Evolutionary conservation across 2,888 invertebrate genomes (phyloP).

Genomic region (Cacoxenus indagator): DNA sequence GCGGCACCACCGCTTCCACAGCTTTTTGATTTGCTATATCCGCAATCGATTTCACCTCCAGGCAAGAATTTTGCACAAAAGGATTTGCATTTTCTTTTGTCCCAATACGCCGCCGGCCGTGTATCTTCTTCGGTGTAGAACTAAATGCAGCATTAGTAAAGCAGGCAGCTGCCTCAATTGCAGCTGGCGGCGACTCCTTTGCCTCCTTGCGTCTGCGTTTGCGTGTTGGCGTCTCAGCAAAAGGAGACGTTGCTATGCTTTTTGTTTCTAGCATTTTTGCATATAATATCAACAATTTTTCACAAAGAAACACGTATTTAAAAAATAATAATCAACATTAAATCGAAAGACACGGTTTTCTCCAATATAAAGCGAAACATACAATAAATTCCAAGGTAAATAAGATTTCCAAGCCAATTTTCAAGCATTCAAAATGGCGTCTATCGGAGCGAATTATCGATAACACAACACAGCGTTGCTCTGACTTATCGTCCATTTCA

Average conservation of each 20-base stretch:
- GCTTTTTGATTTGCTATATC: conserved; percentile 46
- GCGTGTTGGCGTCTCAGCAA: conserved; percentile 57
- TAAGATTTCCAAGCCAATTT: background rate
- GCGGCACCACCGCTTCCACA: conserved; percentile 24
- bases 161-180: conserved; percentile 42
- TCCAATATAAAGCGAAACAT: too few relatives aligned
- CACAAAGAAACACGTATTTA: too few relatives aligned
- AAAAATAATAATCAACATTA: too few relatives aligned
- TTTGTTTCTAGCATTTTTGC: conserved; percentile 52
- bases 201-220: conserved; percentile 66
- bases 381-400: background rate
- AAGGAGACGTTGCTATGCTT: conserved; percentile 45
- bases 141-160: conserved; percentile 68
- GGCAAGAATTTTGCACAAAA: conserved; percentile 45
- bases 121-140: conserved; percentile 66
- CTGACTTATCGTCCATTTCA: background rate
- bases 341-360: too few relatives aligned
- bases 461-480: background rate
- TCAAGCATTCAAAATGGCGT: conserved; percentile 12
- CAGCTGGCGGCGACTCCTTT: conserved; percentile 31
- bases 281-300: background rate
- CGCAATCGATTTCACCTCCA: conserved; percentile 68
- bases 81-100: conserved; percentile 40
- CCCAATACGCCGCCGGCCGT: conserved; percentile 52
- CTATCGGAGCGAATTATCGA: background rate